A percentile compares a stretch with the other conserved stretches of the same genome.
Evolutionary conservation across 1,140 invertebrate species (phyloP).

Genomic region (Euwallacea similis): DNA sequence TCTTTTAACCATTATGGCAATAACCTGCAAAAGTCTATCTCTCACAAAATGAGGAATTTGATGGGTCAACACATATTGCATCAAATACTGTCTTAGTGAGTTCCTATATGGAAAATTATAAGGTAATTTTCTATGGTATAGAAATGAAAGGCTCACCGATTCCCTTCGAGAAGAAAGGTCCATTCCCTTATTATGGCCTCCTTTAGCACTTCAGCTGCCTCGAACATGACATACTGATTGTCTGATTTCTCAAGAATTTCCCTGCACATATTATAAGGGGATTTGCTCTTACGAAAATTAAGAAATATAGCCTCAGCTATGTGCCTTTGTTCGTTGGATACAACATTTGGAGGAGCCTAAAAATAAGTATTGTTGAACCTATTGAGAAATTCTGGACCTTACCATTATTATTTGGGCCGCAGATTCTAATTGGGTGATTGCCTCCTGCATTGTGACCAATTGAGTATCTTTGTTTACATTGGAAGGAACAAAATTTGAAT

Average conservation of each 20-base stretch:
- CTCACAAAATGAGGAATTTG: constrained; percentile 63
- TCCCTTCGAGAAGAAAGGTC: constrained; percentile 65
- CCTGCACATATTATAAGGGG: constrained; percentile 79
- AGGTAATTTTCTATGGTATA: not conserved
- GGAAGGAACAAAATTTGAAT: not conserved
- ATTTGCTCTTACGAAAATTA: constrained; percentile 78
- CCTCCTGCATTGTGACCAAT: constrained; percentile 26
- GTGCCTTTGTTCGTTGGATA: constrained; percentile 74
- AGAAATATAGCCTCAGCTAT: constrained; percentile 79
- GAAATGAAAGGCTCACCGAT: constrained; percentile 48
- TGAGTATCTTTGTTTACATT: not conserved
- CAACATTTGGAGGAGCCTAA: constrained; percentile 80
- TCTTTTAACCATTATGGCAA: constrained; percentile 86
- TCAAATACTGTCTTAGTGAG: constrained; percentile 75
- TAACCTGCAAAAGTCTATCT: constrained; percentile 72
- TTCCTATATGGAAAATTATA: constrained; percentile 54
- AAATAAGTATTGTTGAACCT: constrained; percentile 45
- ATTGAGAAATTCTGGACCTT: constrained; percentile 20
- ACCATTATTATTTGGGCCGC: constrained; percentile 52
- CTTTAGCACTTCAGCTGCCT: constrained; percentile 82
- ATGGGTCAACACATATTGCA: constrained; percentile 74
- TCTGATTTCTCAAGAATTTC: constrained; percentile 78
- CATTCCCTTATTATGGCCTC: constrained; percentile 82
- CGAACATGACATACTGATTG: constrained; percentile 84
- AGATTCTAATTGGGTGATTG: constrained; percentile 48